Base-by-base conservation (phyloP, 2,888 invertebrate species). In the Strigamia crassipes region DNA sequence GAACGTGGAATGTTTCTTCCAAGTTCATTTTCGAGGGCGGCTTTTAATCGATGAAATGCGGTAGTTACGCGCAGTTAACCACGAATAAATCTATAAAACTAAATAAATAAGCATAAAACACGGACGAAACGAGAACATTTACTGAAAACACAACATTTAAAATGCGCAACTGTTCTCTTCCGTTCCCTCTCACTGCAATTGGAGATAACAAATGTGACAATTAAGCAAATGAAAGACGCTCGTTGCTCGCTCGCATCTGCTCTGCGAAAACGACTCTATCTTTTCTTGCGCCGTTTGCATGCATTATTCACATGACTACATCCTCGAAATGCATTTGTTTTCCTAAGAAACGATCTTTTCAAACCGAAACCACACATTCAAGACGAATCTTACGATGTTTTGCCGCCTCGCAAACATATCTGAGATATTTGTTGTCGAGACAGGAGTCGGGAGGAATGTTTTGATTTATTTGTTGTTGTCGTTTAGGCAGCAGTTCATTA, bases 381-480 rank as follows among this genome's bases (percentile, higher is more conserved):
- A 5, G n/a, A n/a, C 34, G 34, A 5, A 34, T 34, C 34, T 34
- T 34, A 34, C 34, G 6, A n/a, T n/a, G n/a, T n/a, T n/a, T n/a
- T n/a, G n/a, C 34, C 34, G 34, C 3, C 3, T 6, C 3, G 5
- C 51, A 13, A 51, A 51, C 2, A 51, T 51, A 51, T 51, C 4
- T 51, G n/a, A 51, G n/a, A 51, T 34, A n/a, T n/a, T 34, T 34
- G 34, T 34, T 34, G 34, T 34, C 34, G 34, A 34, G 4, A n/a
- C n/a, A n/a, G n/a, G 34, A 34, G 6, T 34, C 34, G 34, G 6
- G 4, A 34, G 34, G n/a, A 51, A 51, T 51, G 15, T n/a, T 13
- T 51, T 51, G 51, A 51, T 51, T 51, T 51, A 51, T 51, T 51
- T 51, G 5, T 51, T 51, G 51, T 51, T 51, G 51, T 51, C 51